Conservation (phyloP, 2,797 vertebrate genomes). For the Enteromius afrohamiltoni region DNA sequence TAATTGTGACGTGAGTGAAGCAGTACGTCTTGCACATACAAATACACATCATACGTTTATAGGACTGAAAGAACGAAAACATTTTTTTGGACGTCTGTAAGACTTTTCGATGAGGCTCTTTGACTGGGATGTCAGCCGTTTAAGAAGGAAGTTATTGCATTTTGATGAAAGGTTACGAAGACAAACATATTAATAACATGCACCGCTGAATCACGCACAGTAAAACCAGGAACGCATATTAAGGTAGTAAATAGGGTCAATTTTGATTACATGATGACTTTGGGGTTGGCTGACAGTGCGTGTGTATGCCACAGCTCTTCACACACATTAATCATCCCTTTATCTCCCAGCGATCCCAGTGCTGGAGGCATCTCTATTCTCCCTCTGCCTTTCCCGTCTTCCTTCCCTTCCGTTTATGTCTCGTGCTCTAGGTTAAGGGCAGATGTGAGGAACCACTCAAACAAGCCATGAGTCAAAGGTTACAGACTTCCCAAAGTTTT, state of each 20-base stretch:
- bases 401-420: constrained; percentile 17
- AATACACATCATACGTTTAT: not conserved
- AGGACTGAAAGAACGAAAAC: not conserved
- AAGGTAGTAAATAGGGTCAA: constrained; percentile 17
- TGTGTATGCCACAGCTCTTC: constrained; percentile 25
- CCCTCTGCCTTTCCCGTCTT: constrained; percentile 25
- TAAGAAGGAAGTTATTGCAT: not conserved
- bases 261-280: constrained; percentile 14
- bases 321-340: constrained; percentile 39
- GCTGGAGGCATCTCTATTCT: constrained; percentile 14
- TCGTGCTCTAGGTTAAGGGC: constrained; percentile 16
- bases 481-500: constrained; percentile 24
- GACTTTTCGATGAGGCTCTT: not conserved
- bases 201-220: constrained; percentile 4
- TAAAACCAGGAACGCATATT: not conserved
- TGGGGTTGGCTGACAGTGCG: constrained; percentile 9
- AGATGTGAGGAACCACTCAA: constrained; percentile 41
- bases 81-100: not conserved
- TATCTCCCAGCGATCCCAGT: constrained; percentile 45
- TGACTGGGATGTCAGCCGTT: not conserved
- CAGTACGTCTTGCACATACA: not conserved
- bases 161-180: constrained; percentile 29
- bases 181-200: constrained; percentile 35
- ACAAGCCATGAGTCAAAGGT: constrained; percentile 32
- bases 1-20: constrained; percentile 5